Evolutionary conservation across 2,888 invertebrate species (phyloP), one percentile per base, ranked within the genome.

Genomic region (Gandaritis pyraliata): DNA sequence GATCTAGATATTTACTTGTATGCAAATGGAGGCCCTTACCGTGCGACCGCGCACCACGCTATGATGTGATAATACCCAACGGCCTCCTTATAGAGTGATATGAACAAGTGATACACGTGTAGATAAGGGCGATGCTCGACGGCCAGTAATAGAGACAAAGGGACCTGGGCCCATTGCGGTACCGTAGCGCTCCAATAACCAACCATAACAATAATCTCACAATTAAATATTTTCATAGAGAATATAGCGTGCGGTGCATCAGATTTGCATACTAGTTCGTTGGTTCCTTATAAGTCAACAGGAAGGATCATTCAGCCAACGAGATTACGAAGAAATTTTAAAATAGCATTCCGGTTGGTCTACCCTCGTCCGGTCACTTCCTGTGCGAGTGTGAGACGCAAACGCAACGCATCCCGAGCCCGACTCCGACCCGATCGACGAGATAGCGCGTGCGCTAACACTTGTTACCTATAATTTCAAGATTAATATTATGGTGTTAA

Each of bases 1-100:
- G 84, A 90, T 90, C 89, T 85, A 83, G 88, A 89, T 90, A 86
- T 86, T 86, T 87, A 81, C 89, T 89, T 91, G 89, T 91, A 91
- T 92, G 92, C 89, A 86, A 90, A 92, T 91, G 74, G 78, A 72
- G 81, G 79, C 84, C 84, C 85, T 88, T 87, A 86, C 86, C 87
- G 87, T 88, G 87, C 86, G 87, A 87, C 87, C 78, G 80, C 75
- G 70, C 75, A 71, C 72, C 74, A 81, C 83, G 81, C 77, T 72
- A 83, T 88, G 90, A 91, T 90, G 90, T 88, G 88, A 90, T 91
- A 90, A 90, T 90, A 90, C 86, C 74, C 76, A 82, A 83, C 80
- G 76, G 79, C 71, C 81, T 80, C 88, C 89, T 83, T 90, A 90
- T 88, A 89, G 85, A 88, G 88, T 90, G 89, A 90, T 90, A 88